Percentiles rank a stretch among this genome's conserved stretches.
These are phyloP conservation scores for Athalia circularis DNA, from an alignment of 2,888 invertebrate species.

Conservation along the genomic window DNA sequence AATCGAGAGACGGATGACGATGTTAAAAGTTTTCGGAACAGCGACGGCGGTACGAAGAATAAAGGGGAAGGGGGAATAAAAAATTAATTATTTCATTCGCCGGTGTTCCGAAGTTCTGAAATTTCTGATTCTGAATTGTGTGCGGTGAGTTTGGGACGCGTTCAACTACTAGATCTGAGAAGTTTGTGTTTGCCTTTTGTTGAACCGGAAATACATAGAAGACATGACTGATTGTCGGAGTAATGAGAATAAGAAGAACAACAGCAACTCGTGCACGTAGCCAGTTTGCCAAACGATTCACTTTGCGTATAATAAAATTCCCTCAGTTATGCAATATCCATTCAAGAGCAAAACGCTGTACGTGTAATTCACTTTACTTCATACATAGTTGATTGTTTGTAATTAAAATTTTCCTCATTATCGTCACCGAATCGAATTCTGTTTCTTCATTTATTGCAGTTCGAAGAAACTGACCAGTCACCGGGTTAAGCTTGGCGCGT, in stretches of 20 bases:
- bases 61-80: background rate
- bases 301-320: background rate
- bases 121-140: background rate
- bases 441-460: no score
- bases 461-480: no score
- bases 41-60: no score
- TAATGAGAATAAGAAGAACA: background rate
- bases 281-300: background rate
- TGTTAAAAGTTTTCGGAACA: background rate
- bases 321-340: background rate
- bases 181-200: background rate
- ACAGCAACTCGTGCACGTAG: background rate
- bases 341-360: no score
- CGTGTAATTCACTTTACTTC: no score
- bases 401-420: no score
- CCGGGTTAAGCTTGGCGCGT: no score
- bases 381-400: no score
- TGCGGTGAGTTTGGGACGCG: background rate
- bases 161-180: background rate
- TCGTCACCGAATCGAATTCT: no score
- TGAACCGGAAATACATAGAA: background rate
- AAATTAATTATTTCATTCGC: background rate
- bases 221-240: background rate
- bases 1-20: no score
- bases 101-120: background rate